phyloP scores from a whole-genome alignment of 2,797 vertebrate genomes.

The Florisuga fusca region DNA sequence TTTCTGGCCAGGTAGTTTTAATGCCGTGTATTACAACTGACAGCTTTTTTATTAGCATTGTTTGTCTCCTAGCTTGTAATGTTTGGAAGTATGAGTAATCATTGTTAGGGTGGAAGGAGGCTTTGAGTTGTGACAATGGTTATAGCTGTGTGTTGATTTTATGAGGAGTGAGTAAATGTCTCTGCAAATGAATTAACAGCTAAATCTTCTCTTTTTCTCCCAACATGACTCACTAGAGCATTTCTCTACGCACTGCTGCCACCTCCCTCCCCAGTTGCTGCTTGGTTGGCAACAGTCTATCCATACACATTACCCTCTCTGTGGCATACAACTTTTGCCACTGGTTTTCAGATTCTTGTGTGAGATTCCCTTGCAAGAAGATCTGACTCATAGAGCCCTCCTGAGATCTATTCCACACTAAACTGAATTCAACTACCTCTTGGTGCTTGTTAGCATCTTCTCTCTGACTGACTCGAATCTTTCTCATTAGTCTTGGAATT shows the following conservation, averaged over 20 bases:
- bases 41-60: background rate
- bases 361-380: background rate
- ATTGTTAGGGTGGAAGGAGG: background rate
- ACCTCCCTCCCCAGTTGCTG: background rate
- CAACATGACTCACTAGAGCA: conserved; percentile 7
- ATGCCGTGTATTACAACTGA: background rate
- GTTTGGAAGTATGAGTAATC: conserved; percentile 32
- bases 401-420: conserved; percentile 6
- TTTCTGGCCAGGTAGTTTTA: background rate
- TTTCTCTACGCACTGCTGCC: background rate
- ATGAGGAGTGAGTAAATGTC: conserved; percentile 1
- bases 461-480: conserved; percentile 10
- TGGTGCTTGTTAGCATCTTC: conserved; percentile 34
- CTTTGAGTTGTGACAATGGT: conserved; percentile 46
- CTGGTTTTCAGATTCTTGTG: background rate
- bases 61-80: background rate
- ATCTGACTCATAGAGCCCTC: background rate
- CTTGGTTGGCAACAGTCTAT: background rate
- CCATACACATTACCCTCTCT: background rate
- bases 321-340: background rate
- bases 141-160: conserved; percentile 25
- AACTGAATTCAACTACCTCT: conserved; percentile 19
- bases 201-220: conserved; percentile 31
- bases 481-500: background rate
- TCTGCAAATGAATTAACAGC: conserved; percentile 45